phyloP scores from a whole-genome alignment of 2,113 vertebrate species.

The Seriola rivoliana region DNA sequence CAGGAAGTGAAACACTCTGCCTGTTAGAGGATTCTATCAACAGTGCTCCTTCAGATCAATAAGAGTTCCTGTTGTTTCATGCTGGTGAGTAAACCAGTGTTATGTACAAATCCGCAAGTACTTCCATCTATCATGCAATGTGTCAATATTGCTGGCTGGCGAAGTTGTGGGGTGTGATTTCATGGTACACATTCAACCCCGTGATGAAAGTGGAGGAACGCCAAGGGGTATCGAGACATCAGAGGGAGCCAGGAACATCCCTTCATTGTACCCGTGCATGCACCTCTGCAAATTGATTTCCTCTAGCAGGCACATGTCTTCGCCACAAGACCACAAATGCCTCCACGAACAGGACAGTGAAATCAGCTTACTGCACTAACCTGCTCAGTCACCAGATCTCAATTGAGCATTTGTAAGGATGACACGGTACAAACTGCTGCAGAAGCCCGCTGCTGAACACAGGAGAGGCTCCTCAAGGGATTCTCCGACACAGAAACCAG shows the following conservation, averaged over 20 bases:
- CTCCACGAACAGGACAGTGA: constrained; percentile 44
- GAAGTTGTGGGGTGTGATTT: constrained; percentile 55
- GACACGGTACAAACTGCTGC: constrained; percentile 44
- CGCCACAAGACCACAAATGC: constrained; percentile 39
- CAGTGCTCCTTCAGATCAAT: constrained; percentile 30
- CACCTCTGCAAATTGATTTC: constrained; percentile 66
- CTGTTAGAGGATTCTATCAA: constrained; percentile 20
- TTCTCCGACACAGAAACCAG: constrained; percentile 22
- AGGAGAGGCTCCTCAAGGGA: constrained; percentile 1
- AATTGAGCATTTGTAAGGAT: constrained; percentile 43
- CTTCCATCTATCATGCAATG: constrained; percentile 35
- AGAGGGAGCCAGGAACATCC: constrained; percentile 59
- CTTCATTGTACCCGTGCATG: constrained; percentile 43
- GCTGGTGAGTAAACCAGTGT: not conserved
- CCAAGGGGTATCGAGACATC: constrained; percentile 62
- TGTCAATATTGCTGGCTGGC: constrained; percentile 56
- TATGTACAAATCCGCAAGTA: not conserved
- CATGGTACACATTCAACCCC: constrained; percentile 44
- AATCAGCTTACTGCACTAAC: constrained; percentile 57
- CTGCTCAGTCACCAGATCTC: constrained; percentile 58
- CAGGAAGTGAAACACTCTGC: constrained; percentile 8
- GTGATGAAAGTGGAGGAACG: constrained; percentile 62
- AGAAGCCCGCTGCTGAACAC: not conserved
- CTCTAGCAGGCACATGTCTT: constrained; percentile 49
- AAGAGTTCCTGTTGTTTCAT: constrained; percentile 12